These are phyloP conservation scores for Forbesichthys agassizii DNA, from an alignment of 2,113 vertebrate species.

Conservation along the genomic window DNA sequence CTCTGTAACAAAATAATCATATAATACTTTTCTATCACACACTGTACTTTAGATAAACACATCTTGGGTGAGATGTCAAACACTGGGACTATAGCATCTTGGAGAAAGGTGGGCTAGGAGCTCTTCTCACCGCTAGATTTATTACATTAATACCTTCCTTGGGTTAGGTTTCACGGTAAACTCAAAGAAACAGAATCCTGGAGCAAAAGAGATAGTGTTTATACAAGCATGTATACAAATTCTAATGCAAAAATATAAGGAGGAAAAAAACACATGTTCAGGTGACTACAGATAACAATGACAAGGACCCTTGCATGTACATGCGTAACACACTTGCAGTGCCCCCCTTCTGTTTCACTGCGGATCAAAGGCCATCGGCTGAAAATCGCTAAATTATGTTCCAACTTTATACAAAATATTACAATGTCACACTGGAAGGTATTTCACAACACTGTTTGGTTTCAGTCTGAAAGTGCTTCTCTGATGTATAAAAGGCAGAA, in stretches of 20 bases:
- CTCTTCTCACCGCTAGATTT: background rate
- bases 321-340: background rate
- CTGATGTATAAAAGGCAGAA: background rate
- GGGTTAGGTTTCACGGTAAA: background rate
- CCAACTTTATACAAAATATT: constrained; percentile 2
- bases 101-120: background rate
- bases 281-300: too few relatives aligned
- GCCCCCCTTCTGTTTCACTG: constrained; percentile 19
- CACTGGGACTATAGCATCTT: too few relatives aligned
- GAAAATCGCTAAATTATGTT: background rate
- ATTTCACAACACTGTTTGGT: background rate
- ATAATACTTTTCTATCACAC: too few relatives aligned
- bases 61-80: too few relatives aligned
- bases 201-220: too few relatives aligned
- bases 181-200: too few relatives aligned
- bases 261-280: too few relatives aligned
- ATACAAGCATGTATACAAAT: too few relatives aligned
- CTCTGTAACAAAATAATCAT: too few relatives aligned
- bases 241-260: too few relatives aligned
- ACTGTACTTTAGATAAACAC: too few relatives aligned
- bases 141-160: background rate
- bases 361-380: constrained; percentile 7
- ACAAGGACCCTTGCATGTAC: background rate
- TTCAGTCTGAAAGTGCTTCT: background rate
- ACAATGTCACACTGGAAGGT: constrained; percentile 21